Evolutionary conservation across 2,113 vertebrate species (phyloP).

Genomic region (Glaucidium brasilianum): DNA sequence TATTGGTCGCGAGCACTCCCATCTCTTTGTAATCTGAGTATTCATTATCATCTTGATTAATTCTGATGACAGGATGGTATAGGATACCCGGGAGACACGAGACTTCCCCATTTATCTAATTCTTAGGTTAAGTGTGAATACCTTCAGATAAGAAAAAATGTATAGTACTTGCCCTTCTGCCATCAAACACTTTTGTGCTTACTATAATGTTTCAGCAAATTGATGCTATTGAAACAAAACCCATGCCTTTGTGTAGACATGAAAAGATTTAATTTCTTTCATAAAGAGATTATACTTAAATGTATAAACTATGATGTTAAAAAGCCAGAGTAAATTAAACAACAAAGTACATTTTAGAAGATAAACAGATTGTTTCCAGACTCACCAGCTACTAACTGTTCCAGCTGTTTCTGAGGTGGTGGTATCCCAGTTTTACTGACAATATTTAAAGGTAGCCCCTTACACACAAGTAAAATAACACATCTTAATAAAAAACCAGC

Average conservation of each 20-base stretch:
- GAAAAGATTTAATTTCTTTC: not conserved
- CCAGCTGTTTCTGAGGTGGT: not conserved
- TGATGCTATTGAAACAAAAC: not conserved
- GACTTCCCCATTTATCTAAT: conserved; percentile 61
- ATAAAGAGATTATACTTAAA: not conserved
- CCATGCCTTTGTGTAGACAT: not conserved
- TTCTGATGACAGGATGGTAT: conserved; percentile 47
- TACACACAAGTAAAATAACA: not conserved
- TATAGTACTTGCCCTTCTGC: conserved; percentile 36
- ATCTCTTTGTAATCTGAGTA: conserved; percentile 73
- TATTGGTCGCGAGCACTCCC: conserved; percentile 67
- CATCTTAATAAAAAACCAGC: not conserved
- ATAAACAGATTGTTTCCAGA: not conserved
- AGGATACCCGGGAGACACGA: conserved; percentile 52
- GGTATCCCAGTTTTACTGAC: not conserved
- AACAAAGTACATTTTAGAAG: not conserved
- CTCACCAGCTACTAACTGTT: not conserved
- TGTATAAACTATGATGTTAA: not conserved
- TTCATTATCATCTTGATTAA: conserved; percentile 74
- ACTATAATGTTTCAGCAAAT: not conserved
- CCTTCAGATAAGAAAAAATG: conserved; percentile 62
- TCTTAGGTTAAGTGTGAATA: conserved; percentile 66
- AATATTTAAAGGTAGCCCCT: not conserved
- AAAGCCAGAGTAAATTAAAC: not conserved
- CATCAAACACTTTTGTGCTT: conserved; percentile 42